Evolutionary conservation across 2,888 invertebrate species (phyloP), one percentile per base, ranked within the genome.

Genomic region (Hesperia comma): DNA sequence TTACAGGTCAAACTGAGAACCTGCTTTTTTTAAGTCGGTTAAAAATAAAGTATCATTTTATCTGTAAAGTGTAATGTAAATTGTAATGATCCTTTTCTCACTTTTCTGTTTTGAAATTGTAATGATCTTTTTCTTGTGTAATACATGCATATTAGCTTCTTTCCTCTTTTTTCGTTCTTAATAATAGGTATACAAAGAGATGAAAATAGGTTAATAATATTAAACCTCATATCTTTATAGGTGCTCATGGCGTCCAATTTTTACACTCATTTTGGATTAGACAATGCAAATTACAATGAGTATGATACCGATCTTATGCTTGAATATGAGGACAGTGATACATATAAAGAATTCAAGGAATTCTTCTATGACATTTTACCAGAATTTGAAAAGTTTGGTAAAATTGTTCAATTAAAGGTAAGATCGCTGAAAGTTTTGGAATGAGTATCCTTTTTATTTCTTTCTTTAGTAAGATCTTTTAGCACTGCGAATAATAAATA

Each of bases 351-450:
- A 77, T 99, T 96, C 80, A 93, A 94, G 75, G 96, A 96, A 14
- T 98, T 98, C 85, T 98, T 97, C 79, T 92, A 94, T 72, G 98
- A 99, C 90, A 96, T 98, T 12, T 82, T 97, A 41, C 95, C 95
- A 2, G 98, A 99, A 88, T 94, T 99, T 81, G 94, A 96, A 79
- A 95, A 94, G 73, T 95, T 94, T 85, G 97, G 97, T 21, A 87
- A 84, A 80, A 89, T 96, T 68, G 79, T 90, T 10, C 94, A 94
- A 74, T 94, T 96, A 81, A 95, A 96, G 87, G 96, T 96, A 74
- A 86, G 84, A 17, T 41, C 7, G 8, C 15, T 46, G 17, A 8
- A 10, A 15, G 10, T 58, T 15, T 51, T 21, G 15, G 32, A 41
- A 26, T 54, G 60, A 49, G 49, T 66, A 66, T 66, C 66, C 60